phyloP scores from a whole-genome alignment of 1,140 invertebrate species.

The Riptortus pedestris region DNA sequence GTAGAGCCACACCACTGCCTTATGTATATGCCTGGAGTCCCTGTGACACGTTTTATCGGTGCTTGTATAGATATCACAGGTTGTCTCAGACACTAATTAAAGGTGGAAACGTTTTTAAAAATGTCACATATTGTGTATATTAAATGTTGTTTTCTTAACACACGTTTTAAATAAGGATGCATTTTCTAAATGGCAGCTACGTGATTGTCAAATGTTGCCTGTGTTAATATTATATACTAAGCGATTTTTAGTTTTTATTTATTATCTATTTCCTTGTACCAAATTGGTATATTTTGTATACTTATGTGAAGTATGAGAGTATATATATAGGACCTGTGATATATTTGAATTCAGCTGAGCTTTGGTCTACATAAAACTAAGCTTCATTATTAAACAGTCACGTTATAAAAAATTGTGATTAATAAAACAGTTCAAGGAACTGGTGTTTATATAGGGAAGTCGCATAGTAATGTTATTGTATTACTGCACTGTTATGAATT shows the following conservation, averaged over 20 bases:
- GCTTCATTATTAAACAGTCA: slow-evolving; percentile 12
- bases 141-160: slow-evolving; percentile 23
- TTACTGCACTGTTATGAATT: slow-evolving; percentile 26
- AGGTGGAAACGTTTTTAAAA: slow-evolving; percentile 14
- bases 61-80: slow-evolving; percentile 24
- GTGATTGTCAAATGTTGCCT: slow-evolving; percentile 20
- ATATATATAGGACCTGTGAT: slow-evolving; percentile 25
- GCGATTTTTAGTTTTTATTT: slow-evolving; percentile 24
- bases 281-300: slow-evolving; percentile 29
- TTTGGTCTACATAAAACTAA: slow-evolving; percentile 23
- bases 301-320: slow-evolving; percentile 24
- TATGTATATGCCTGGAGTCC: not conserved
- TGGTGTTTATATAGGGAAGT: slow-evolving; percentile 12
- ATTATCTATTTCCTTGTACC: slow-evolving; percentile 25
- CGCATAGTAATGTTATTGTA: slow-evolving; percentile 18
- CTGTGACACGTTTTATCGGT: slow-evolving; percentile 18
- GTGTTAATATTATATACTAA: slow-evolving; percentile 21
- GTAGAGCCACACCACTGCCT: not conserved
- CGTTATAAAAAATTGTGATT: slow-evolving; percentile 9
- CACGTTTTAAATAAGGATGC: slow-evolving; percentile 17
- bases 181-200: slow-evolving; percentile 14
- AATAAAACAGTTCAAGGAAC: slow-evolving; percentile 16
- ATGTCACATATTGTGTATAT: slow-evolving; percentile 24
- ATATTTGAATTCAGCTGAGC: slow-evolving; percentile 25
- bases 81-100: slow-evolving; percentile 20